Evolutionary conservation across 2,888 invertebrate genomes (phyloP).

Genomic region (Cryptocephalus primarius): DNA sequence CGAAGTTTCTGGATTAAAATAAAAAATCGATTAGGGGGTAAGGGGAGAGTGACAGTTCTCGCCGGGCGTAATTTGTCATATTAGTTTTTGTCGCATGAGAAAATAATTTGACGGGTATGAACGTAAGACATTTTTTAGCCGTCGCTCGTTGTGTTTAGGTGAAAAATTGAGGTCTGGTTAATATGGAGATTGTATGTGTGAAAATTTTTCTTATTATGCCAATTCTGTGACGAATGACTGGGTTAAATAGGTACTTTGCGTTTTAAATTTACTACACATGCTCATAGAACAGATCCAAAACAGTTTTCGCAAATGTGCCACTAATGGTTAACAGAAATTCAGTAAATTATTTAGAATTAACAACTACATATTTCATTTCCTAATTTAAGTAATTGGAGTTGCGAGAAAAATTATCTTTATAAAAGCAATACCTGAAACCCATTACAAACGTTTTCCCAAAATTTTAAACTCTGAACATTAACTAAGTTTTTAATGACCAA

Average conservation of each 20-base stretch:
- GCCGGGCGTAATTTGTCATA: slow-evolving; percentile 21
- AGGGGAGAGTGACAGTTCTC: slow-evolving; percentile 11
- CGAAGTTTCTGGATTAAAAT: slow-evolving; percentile 18
- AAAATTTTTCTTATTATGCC: slow-evolving; percentile 2
- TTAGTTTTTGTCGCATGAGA: slow-evolving; percentile 22
- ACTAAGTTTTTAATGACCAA: too few species aligned
- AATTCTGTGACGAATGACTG: neutral
- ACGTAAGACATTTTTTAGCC: slow-evolving; percentile 11
- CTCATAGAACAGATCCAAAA: too few species aligned
- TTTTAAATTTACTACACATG: too few species aligned
- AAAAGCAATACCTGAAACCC: too few species aligned
- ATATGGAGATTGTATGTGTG: slow-evolving; percentile 12
- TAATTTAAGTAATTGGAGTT: too few species aligned
- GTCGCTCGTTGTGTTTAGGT: slow-evolving; percentile 10
- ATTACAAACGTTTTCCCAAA: too few species aligned
- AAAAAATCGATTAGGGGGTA: slow-evolving; percentile 24
- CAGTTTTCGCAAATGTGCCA: too few species aligned
- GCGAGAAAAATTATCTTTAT: too few species aligned
- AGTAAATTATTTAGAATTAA: too few species aligned
- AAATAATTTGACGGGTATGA: slow-evolving; percentile 25
- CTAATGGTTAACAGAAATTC: too few species aligned
- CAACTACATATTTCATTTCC: too few species aligned
- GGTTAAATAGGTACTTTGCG: neutral
- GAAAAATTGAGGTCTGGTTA: slow-evolving; percentile 7
- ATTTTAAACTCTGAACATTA: too few species aligned